These are phyloP conservation scores for Phaethornis superciliosus DNA, from an alignment of 2,113 vertebrate genomes.

Conservation along the genomic window DNA sequence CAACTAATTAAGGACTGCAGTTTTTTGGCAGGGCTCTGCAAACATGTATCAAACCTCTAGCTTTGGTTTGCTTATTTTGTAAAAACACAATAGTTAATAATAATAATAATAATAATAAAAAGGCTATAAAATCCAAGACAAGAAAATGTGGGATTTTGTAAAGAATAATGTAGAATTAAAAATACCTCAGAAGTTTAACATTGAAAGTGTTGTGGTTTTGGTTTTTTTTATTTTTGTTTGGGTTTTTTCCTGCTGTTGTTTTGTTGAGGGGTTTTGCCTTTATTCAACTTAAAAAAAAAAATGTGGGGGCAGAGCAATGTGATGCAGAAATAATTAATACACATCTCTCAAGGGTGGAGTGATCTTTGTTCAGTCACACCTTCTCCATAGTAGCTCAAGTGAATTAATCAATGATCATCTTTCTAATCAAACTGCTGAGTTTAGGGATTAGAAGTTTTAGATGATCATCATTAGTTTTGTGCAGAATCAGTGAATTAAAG, in stretches of 20 bases:
- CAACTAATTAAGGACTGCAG: not conserved
- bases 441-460: not conserved
- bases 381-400: slow-evolving; percentile 9
- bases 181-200: not conserved
- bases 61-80: not conserved
- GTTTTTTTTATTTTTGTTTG: not conserved
- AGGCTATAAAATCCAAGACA: not conserved
- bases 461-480: not conserved
- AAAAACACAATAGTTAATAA: not conserved
- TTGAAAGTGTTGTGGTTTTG: not conserved
- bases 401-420: slow-evolving; percentile 34
- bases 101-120: not conserved
- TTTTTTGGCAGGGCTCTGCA: not conserved
- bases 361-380: slow-evolving; percentile 26
- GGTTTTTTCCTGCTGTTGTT: not conserved
- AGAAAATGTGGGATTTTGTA: not conserved
- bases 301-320: not conserved
- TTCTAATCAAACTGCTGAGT: slow-evolving; percentile 10
- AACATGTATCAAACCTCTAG: not conserved
- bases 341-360: not conserved
- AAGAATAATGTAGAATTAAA: not conserved
- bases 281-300: not conserved
- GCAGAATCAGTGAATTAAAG: not conserved
- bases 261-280: not conserved
- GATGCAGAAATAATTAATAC: not conserved